Evolutionary conservation across 2,797 vertebrate species (phyloP).

Genomic region (Phrynocephalus guinanensis): DNA sequence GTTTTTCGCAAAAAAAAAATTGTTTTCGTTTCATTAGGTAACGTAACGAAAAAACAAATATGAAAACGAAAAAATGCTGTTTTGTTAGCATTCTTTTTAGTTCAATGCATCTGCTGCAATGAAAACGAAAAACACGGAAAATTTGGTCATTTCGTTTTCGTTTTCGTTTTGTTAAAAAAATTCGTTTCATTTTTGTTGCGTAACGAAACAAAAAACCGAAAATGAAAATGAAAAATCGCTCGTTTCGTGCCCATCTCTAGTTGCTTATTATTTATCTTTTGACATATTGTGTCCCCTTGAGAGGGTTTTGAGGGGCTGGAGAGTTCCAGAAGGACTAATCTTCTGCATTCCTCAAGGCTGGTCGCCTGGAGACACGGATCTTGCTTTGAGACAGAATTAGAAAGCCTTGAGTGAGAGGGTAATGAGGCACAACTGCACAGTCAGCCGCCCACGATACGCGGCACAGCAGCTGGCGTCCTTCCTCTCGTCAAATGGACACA

Average conservation of each 20-base stretch:
- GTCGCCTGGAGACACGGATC: conserved; percentile 63
- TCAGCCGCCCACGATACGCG: conserved; percentile 73
- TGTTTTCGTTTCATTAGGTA: too few species aligned
- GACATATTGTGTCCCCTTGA: background rate
- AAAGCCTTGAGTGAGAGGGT: conserved; percentile 71
- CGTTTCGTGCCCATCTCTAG: background rate
- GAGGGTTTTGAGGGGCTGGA: rapidly evolving
- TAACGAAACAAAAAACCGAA: too few species aligned
- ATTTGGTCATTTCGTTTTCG: too few species aligned
- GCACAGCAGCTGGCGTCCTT: conserved; percentile 68
- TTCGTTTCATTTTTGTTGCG: too few species aligned
- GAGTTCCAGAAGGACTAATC: conserved; percentile 52
- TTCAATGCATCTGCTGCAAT: too few species aligned
- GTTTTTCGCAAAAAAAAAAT: too few species aligned
- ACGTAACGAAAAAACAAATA: too few species aligned
- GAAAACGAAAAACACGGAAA: too few species aligned
- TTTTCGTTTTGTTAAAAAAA: too few species aligned
- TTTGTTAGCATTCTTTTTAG: too few species aligned
- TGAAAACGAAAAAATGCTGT: too few species aligned
- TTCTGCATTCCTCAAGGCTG: conserved; percentile 43
- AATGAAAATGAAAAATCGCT: too few species aligned
- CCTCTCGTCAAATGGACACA: conserved; percentile 41
- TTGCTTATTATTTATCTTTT: background rate
- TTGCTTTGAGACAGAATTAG: conserved; percentile 75
- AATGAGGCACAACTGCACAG: conserved; percentile 69